Evolutionary conservation across 1,140 invertebrate species (phyloP).

Genomic region (Laupala kohalensis): DNA sequence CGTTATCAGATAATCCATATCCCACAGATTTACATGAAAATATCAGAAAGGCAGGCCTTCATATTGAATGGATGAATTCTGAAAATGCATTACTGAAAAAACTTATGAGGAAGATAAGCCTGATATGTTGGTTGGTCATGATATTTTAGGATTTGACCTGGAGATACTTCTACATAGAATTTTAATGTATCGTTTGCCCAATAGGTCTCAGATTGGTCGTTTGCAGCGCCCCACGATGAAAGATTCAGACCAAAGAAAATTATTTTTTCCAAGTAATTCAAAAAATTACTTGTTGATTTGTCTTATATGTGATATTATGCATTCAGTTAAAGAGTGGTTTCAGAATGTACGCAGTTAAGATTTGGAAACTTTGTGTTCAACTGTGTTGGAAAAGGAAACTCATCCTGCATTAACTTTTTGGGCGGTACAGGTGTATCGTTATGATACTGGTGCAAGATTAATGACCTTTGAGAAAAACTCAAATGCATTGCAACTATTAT

Average conservation of each 20-base stretch:
- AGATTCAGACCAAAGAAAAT: too few relatives aligned
- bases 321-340: constrained; percentile 87
- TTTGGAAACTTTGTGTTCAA: constrained; percentile 64
- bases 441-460: background rate
- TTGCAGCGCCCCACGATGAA: too few relatives aligned
- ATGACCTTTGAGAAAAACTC: constrained; percentile 12
- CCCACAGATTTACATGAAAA: constrained; percentile 61
- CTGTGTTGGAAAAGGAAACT: constrained; percentile 53
- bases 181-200: constrained; percentile 50
- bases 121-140: constrained; percentile 87
- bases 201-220: constrained; percentile 84
- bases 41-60: constrained; percentile 46
- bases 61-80: constrained; percentile 62
- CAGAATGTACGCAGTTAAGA: constrained; percentile 76
- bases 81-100: constrained; percentile 75
- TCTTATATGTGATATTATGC: constrained; percentile 84
- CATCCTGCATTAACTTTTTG: constrained; percentile 49
- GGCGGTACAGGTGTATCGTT: constrained; percentile 35
- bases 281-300: constrained; percentile 47
- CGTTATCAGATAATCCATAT: constrained; percentile 62
- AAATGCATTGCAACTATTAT: constrained; percentile 62
- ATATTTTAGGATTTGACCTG: constrained; percentile 75
- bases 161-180: constrained; percentile 79
- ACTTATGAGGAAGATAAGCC: constrained; percentile 78
- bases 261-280: too few relatives aligned